Evolutionary conservation across 2,888 invertebrate genomes (phyloP).

Genomic region (Liopterus haemorrhoidalis): DNA sequence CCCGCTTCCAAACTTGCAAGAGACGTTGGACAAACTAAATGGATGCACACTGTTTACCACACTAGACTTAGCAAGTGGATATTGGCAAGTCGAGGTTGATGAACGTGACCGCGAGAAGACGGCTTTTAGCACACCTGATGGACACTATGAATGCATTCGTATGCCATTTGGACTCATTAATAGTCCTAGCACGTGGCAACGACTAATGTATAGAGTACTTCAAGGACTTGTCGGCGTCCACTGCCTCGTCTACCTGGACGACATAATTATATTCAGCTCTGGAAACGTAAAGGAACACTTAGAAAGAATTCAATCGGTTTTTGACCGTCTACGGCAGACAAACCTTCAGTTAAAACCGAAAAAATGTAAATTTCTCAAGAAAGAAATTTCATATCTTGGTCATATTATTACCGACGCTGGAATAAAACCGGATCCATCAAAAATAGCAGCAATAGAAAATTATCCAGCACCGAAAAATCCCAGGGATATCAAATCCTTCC

Average conservation of each 20-base stretch:
- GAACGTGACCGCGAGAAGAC: conserved; percentile 26
- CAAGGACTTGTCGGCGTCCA: conserved; percentile 27
- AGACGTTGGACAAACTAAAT: conserved; percentile 23
- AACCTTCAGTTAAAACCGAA: conserved; percentile 26
- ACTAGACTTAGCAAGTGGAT: conserved; percentile 26
- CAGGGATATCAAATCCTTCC: conserved; percentile 25
- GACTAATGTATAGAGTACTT: conserved; percentile 33
- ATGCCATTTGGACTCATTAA: conserved; percentile 37
- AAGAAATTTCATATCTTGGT: conserved; percentile 23
- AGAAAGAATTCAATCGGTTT: conserved; percentile 22
- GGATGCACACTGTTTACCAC: conserved; percentile 24
- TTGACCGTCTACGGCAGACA: conserved; percentile 24
- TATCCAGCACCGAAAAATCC: conserved; percentile 19
- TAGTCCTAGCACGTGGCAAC: conserved; percentile 33
- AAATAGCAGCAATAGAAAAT: conserved; percentile 17
- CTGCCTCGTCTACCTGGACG: conserved; percentile 30
- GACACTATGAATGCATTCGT: conserved; percentile 32
- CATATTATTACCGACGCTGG: conserved; percentile 22
- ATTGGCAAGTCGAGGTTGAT: conserved; percentile 26
- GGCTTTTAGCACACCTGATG: conserved; percentile 27
- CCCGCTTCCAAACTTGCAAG: conserved; percentile 27
- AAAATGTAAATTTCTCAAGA: conserved; percentile 30
- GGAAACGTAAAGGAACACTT: conserved; percentile 24
- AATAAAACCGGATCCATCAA: conserved; percentile 22
- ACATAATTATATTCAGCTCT: conserved; percentile 23